Evolutionary conservation across 2,113 vertebrate genomes (phyloP).

Genomic region (Jaculus jaculus): DNA sequence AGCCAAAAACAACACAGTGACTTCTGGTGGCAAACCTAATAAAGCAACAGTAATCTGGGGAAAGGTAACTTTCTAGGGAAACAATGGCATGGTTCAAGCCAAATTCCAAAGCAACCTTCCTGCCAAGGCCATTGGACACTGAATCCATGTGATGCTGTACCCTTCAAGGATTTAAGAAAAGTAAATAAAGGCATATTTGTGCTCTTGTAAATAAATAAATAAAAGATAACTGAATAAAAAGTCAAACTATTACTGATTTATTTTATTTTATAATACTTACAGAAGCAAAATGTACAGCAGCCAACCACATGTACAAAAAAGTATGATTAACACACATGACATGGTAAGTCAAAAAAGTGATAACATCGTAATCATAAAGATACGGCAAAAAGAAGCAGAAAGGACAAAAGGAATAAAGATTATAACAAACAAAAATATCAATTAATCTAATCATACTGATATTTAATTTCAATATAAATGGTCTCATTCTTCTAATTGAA

Average conservation of each 20-base stretch:
- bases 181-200: too few species aligned
- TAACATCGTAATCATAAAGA: background rate
- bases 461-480: conserved; percentile 3
- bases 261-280: background rate
- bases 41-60: too few species aligned
- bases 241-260: background rate
- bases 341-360: conserved; percentile 14
- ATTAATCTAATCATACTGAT: background rate
- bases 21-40: too few species aligned
- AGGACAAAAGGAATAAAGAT: background rate
- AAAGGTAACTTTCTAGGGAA: too few species aligned
- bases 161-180: too few species aligned
- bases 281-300: background rate
- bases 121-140: too few species aligned
- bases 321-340: background rate
- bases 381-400: background rate
- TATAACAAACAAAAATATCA: background rate
- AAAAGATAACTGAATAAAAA: background rate
- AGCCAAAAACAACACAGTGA: too few species aligned
- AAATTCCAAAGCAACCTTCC: too few species aligned
- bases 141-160: too few species aligned
- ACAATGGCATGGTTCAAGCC: too few species aligned
- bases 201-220: background rate
- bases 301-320: background rate
- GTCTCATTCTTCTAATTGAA: background rate